phyloP scores from a whole-genome alignment of 2,888 invertebrate species.

The Tenthredo distinguenda region DNA sequence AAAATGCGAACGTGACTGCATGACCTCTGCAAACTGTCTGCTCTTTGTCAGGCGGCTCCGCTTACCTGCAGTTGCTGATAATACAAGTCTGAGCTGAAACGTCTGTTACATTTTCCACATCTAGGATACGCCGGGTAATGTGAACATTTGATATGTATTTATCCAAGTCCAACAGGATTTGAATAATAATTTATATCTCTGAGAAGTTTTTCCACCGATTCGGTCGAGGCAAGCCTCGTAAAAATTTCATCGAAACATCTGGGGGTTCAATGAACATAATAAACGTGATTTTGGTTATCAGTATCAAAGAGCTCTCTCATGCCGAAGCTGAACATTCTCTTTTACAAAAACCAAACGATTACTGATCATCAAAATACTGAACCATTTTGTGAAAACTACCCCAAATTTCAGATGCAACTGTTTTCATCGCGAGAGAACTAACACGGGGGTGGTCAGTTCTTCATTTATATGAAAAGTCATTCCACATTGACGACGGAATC shows the following conservation, averaged over 20 bases:
- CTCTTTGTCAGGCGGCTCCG: slow-evolving; percentile 9
- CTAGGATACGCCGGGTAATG: background rate
- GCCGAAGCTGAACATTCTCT: background rate
- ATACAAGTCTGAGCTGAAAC: slow-evolving; percentile 4
- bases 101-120: background rate
- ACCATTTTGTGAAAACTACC: background rate
- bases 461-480: background rate
- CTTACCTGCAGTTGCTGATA: slow-evolving; percentile 40
- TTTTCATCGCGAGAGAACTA: background rate
- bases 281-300: background rate
- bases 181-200: background rate
- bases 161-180: background rate
- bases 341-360: background rate
- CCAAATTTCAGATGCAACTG: background rate
- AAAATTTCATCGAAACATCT: background rate
- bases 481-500: background rate
- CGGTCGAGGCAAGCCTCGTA: background rate
- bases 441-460: background rate
- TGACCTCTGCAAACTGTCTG: slow-evolving; percentile 38
- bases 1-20: slow-evolving; percentile 39
- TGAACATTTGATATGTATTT: background rate
- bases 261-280: background rate
- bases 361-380: background rate
- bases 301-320: background rate
- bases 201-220: background rate